Conservation (phyloP, 1,140 invertebrate species). For the Meloidogyne hapla region DNA sequence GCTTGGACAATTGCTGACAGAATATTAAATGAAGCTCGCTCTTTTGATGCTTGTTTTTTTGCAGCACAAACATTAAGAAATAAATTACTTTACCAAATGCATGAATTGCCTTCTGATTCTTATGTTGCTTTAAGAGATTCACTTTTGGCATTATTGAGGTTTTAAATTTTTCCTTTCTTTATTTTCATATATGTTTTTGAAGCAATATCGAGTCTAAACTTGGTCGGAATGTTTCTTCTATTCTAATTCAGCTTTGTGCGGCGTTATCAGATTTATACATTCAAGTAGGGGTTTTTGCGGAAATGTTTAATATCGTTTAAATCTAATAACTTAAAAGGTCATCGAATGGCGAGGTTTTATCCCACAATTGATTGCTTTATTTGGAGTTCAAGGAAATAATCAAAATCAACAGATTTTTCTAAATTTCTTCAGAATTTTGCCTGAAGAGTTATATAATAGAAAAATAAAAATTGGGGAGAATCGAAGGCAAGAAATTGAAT, state of each 20-base stretch:
- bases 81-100: slow-evolving; percentile 79
- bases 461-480: slow-evolving; percentile 84
- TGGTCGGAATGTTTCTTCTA: slow-evolving; percentile 38
- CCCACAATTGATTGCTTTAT: slow-evolving; percentile 76
- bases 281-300: slow-evolving; percentile 75
- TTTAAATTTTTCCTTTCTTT: slow-evolving; percentile 14
- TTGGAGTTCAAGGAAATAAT: slow-evolving; percentile 51
- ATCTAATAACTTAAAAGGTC: slow-evolving; percentile 57
- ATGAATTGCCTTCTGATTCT: slow-evolving; percentile 83
- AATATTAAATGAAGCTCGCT: slow-evolving; percentile 79
- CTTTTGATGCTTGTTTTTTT: slow-evolving; percentile 90
- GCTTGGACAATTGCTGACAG: slow-evolving; percentile 94
- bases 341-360: slow-evolving; percentile 84
- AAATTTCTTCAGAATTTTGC: slow-evolving; percentile 86
- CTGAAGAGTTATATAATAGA: slow-evolving; percentile 87
- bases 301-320: too few species aligned
- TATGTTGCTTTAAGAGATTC: slow-evolving; percentile 84
- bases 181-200: not conserved
- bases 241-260: slow-evolving; percentile 75
- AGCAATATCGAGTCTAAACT: slow-evolving; percentile 31
- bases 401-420: slow-evolving; percentile 70
- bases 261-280: slow-evolving; percentile 87
- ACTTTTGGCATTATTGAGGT: slow-evolving; percentile 80
- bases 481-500: slow-evolving; percentile 77
- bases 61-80: slow-evolving; percentile 90